Evolutionary conservation across 2,113 vertebrate genomes (phyloP).

Genomic region (Hypanus sabinus): DNA sequence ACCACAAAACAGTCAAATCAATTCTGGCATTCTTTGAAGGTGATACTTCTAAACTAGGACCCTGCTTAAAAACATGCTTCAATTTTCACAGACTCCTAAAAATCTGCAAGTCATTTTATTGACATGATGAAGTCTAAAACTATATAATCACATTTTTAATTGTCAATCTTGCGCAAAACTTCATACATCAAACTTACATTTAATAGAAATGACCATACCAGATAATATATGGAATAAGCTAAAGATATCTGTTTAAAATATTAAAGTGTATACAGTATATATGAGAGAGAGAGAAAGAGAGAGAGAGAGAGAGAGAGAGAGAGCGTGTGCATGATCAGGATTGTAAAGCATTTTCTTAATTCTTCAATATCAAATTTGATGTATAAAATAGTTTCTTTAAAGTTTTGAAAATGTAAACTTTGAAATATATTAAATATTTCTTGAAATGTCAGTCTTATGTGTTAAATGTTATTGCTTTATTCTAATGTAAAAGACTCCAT

Average conservation of each 20-base stretch:
- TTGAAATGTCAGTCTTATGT: not conserved
- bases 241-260: slow-evolving; percentile 16
- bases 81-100: not conserved
- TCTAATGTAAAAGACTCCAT: not conserved
- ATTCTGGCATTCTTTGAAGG: not conserved
- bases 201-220: not conserved
- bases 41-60: not conserved
- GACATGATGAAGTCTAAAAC: not conserved
- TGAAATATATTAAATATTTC: not conserved
- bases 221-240: not conserved
- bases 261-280: not conserved
- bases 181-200: not conserved
- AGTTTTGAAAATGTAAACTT: not conserved
- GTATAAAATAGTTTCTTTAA: not conserved
- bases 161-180: not conserved
- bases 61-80: not conserved
- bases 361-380: not conserved
- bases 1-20: not conserved
- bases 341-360: not conserved
- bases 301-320: no score
- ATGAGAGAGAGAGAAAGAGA: no score
- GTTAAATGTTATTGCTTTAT: slow-evolving; percentile 17
- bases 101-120: not conserved
- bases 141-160: not conserved
- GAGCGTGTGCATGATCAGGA: not conserved